Conservation (phyloP, 2,888 invertebrate species). For the Heliconius erato region DNA sequence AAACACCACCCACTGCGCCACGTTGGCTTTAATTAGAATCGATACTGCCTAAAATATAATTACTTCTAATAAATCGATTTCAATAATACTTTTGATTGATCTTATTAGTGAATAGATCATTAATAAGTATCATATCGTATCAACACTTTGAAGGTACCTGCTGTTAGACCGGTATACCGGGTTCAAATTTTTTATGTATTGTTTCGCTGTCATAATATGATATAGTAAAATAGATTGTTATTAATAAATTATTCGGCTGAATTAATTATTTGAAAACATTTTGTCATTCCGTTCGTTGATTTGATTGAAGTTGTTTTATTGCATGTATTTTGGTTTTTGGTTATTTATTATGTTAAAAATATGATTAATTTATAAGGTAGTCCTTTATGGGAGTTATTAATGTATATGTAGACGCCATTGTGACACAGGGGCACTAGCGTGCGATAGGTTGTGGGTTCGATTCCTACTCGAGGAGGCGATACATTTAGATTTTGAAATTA, state of each 20-base stretch:
- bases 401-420: too few species aligned
- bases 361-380: too few species aligned
- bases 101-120: constrained; percentile 75
- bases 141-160: constrained; percentile 56
- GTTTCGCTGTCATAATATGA: constrained; percentile 44
- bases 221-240: constrained; percentile 8
- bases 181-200: constrained; percentile 35
- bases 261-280: constrained; percentile 7
- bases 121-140: constrained; percentile 60
- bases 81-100: constrained; percentile 49
- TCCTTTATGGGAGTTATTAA: too few species aligned
- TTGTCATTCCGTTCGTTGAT: neutral
- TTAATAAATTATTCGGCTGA: neutral
- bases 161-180: constrained; percentile 50
- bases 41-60: neutral
- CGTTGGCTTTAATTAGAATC: neutral
- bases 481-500: too few species aligned
- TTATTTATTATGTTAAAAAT: neutral
- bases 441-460: too few species aligned
- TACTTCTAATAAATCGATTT: constrained; percentile 28
- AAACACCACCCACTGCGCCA: neutral
- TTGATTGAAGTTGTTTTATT: neutral
- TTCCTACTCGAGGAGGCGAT: too few species aligned
- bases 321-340: neutral
- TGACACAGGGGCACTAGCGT: too few species aligned